Percentiles rank a stretch among this genome's conserved stretches.
phyloP scores from a whole-genome alignment of 2,797 vertebrate genomes.

The Syngnathus acus region DNA sequence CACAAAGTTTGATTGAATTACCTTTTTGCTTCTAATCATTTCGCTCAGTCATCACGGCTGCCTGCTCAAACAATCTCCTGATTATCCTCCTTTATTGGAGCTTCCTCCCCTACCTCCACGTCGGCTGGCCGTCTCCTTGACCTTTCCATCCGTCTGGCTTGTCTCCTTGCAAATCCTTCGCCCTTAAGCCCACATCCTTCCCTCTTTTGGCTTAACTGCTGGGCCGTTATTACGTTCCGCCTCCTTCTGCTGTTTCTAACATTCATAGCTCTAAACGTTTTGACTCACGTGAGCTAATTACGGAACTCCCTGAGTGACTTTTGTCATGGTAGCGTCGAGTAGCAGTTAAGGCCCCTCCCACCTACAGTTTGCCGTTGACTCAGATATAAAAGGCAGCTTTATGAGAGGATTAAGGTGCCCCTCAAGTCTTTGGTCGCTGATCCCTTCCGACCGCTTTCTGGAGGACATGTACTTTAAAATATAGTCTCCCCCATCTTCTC shows the following conservation, averaged over 20 bases:
- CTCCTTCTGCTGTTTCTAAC: slow-evolving; percentile 8
- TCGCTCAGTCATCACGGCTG: slow-evolving; percentile 28
- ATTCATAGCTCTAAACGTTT: slow-evolving; percentile 10
- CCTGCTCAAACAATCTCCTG: slow-evolving; percentile 44
- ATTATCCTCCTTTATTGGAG: slow-evolving; percentile 64
- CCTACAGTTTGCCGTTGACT: slow-evolving; percentile 15
- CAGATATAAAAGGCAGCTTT: slow-evolving; percentile 17
- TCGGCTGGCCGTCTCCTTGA: slow-evolving; percentile 23
- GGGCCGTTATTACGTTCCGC: slow-evolving; percentile 7
- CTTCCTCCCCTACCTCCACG: slow-evolving; percentile 22
- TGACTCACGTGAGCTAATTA: slow-evolving; percentile 3
- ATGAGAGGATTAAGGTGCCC: slow-evolving; percentile 28
- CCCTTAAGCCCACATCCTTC: slow-evolving; percentile 12
- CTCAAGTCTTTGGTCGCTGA: slow-evolving; percentile 12
- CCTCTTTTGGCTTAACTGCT: slow-evolving; percentile 4
- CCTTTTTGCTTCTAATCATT: slow-evolving; percentile 23
- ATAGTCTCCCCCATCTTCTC: not conserved
- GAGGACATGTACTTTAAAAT: not conserved
- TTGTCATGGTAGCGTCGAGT: not conserved
- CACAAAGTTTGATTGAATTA: slow-evolving; percentile 3
- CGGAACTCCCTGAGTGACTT: slow-evolving; percentile 18
- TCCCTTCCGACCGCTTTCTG: slow-evolving; percentile 7
- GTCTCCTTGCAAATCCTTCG: slow-evolving; percentile 32
- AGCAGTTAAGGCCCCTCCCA: slow-evolving; percentile 3
- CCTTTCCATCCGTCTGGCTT: slow-evolving; percentile 10